phyloP scores from a whole-genome alignment of 2,797 vertebrate species.

The Crenichthys baileyi region DNA sequence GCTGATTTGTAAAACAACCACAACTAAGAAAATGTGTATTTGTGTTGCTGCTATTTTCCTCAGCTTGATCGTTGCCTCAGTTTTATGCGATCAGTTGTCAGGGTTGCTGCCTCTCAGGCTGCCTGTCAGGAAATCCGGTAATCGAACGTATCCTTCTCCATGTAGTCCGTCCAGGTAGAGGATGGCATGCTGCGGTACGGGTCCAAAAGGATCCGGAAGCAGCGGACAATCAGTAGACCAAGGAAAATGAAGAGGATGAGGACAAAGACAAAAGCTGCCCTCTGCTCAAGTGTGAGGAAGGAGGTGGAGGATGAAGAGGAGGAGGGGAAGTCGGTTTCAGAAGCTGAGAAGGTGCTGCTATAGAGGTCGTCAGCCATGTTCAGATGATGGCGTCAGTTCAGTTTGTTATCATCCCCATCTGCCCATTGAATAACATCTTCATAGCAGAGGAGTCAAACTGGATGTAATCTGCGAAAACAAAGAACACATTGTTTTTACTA shows the following conservation, averaged over 20 bases:
- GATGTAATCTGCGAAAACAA: conserved; percentile 18
- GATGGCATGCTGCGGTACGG: conserved; percentile 86
- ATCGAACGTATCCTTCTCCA: conserved; percentile 86
- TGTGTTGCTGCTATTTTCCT: conserved; percentile 15
- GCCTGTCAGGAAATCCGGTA: conserved; percentile 83
- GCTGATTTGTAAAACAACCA: neutral
- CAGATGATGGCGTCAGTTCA: conserved; percentile 3
- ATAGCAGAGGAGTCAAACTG: neutral
- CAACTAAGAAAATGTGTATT: conserved; percentile 12
- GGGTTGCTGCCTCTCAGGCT: conserved; percentile 66
- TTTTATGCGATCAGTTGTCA: conserved; percentile 5
- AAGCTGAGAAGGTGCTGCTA: conserved; percentile 79
- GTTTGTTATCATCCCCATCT: neutral
- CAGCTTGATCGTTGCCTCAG: conserved; percentile 30
- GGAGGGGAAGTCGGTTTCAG: conserved; percentile 56
- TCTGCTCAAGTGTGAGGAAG: conserved; percentile 81
- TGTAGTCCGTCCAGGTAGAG: conserved; percentile 86
- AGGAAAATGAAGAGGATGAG: conserved; percentile 85
- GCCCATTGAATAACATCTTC: conserved; percentile 14
- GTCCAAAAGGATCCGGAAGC: conserved; percentile 86
- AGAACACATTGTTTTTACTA: neutral
- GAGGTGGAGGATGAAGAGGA: conserved; percentile 58
- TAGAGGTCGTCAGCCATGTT: conserved; percentile 75
- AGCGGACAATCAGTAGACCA: conserved; percentile 84
- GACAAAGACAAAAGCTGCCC: conserved; percentile 82